A percentile compares a stretch with the other conserved stretches of the same genome.
phyloP scores from a whole-genome alignment of 2,888 invertebrate genomes.

The Aleiodes alternator region DNA sequence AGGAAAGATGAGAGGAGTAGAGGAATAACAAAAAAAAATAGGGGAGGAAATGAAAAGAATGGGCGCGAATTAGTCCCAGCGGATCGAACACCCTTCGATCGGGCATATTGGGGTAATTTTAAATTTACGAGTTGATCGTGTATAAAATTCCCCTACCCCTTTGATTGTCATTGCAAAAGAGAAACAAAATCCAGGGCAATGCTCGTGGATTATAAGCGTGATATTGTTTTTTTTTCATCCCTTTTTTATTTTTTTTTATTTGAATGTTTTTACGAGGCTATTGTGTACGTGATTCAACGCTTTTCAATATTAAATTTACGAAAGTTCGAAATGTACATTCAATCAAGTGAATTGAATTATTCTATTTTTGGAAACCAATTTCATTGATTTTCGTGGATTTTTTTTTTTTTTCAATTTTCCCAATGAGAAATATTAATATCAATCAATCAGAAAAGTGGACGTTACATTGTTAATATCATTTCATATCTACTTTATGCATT shows the following conservation, averaged over 20 bases:
- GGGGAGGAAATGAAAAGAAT: conserved; percentile 60
- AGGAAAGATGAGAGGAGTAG: conserved; percentile 15
- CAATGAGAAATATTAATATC: neutral
- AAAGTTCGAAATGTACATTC: no score
- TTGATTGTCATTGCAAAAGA: conserved; percentile 37
- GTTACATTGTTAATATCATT: conserved; percentile 12
- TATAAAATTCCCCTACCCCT: conserved; percentile 21
- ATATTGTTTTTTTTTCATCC: conserved; percentile 4
- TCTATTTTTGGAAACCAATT: no score
- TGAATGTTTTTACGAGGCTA: neutral
- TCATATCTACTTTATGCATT: conserved; percentile 23
- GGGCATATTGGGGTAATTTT: conserved; percentile 61
- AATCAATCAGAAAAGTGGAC: conserved; percentile 29
- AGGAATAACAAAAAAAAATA: conserved; percentile 36
- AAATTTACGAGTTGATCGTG: conserved; percentile 63
- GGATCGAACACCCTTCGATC: conserved; percentile 63
- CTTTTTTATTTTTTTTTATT: conserved; percentile 19
- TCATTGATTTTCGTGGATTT: neutral
- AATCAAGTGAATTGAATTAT: no score
- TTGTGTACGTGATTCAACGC: no score
- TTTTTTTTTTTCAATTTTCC: conserved; percentile 6
- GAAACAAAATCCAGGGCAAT: conserved; percentile 38
- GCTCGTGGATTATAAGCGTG: conserved; percentile 22
- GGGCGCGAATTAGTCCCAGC: conserved; percentile 66
- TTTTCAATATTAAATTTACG: no score